A percentile compares a stretch with the other conserved stretches of the same genome.
Evolutionary conservation across 2,888 invertebrate species (phyloP).

Genomic region (Heteropelma amictum): DNA sequence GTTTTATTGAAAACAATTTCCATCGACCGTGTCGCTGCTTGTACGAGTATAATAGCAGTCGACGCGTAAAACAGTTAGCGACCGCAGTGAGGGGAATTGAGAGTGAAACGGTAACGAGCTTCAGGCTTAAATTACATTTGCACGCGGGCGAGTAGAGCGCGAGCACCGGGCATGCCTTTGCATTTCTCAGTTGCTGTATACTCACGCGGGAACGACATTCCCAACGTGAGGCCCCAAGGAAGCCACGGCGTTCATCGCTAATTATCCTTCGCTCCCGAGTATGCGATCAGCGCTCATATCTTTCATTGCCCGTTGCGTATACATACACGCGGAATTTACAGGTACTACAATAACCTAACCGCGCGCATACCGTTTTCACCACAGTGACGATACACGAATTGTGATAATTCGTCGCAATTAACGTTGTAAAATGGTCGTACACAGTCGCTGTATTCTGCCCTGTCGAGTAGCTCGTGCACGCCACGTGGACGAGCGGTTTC

Average conservation of each 20-base stretch:
- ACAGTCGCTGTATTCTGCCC: constrained; percentile 63
- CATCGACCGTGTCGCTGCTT: constrained; percentile 35
- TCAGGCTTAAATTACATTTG: constrained; percentile 62
- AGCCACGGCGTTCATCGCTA: constrained; percentile 55
- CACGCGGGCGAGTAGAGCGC: constrained; percentile 25
- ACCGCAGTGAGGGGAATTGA: constrained; percentile 19
- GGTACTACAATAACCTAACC: neutral
- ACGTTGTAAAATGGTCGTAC: constrained; percentile 65
- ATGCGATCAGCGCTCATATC: constrained; percentile 49
- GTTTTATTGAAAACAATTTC: constrained; percentile 54
- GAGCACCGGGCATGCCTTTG: constrained; percentile 54
- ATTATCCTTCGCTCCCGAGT: constrained; percentile 66
- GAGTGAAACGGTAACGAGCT: constrained; percentile 62
- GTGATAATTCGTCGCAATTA: constrained; percentile 69
- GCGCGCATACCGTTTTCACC: constrained; percentile 21
- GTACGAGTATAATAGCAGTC: constrained; percentile 18
- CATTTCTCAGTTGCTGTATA: constrained; percentile 62
- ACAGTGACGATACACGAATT: constrained; percentile 46
- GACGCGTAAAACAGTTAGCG: constrained; percentile 35
- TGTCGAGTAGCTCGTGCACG: constrained; percentile 28
- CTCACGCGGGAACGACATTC: constrained; percentile 58
- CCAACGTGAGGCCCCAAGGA: constrained; percentile 51
- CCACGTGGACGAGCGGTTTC: constrained; percentile 12
- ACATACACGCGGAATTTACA: constrained; percentile 4
- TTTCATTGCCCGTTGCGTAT: constrained; percentile 5